A percentile compares a stretch with the other conserved stretches of the same genome.
These are phyloP conservation scores for Lethenteron camtschaticum DNA, from an alignment of 2,113 vertebrate genomes.

Conservation along the genomic window DNA sequence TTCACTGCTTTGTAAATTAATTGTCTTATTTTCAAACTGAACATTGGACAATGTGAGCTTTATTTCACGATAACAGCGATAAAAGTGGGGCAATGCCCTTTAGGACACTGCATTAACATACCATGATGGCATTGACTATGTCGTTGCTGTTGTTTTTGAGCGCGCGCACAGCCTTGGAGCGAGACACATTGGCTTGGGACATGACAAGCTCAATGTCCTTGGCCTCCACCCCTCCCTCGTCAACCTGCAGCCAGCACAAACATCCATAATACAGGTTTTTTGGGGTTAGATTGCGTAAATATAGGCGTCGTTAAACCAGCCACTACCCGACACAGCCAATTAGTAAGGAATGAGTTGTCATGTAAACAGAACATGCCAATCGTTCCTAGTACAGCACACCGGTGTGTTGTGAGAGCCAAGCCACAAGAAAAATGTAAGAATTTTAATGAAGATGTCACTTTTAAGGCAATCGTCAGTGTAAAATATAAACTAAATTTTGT, in stretches of 20 bases:
- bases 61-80: neutral
- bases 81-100: neutral
- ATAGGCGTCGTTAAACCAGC: neutral
- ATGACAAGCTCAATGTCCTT: conserved; percentile 85
- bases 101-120: conserved; percentile 13
- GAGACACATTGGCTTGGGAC: conserved; percentile 82
- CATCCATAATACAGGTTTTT: neutral
- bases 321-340: neutral
- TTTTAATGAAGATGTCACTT: neutral
- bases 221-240: conserved; percentile 62
- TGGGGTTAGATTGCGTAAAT: neutral
- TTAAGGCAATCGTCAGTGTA: neutral
- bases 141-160: conserved; percentile 91
- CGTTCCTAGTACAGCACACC: neutral
- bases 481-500: neutral
- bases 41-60: neutral
- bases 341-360: neutral
- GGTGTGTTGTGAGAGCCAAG: neutral
- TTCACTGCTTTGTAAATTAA: conserved; percentile 7
- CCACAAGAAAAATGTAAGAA: neutral
- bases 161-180: conserved; percentile 62
- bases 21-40: conserved; percentile 6
- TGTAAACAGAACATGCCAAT: neutral
- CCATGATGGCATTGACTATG: conserved; percentile 96
- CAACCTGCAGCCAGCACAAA: conserved; percentile 29